Percentiles rank a stretch among this genome's conserved stretches.
These are phyloP conservation scores for Sylvia atricapilla DNA, from an alignment of 2,113 vertebrate genomes.

Conservation along the genomic window DNA sequence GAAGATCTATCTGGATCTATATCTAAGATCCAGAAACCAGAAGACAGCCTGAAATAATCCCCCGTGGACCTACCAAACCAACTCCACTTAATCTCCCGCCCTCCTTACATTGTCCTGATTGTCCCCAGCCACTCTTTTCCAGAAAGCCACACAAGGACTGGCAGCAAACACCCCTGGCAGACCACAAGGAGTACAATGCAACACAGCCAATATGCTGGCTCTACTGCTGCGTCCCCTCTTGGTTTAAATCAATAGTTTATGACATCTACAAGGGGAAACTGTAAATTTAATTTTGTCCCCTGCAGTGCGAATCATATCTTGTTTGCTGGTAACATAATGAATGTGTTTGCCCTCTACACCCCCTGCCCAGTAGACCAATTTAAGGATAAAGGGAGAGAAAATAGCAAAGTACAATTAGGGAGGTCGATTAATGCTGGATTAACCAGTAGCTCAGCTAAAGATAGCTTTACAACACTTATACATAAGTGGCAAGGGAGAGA, in stretches of 20 bases:
- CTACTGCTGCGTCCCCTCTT: slow-evolving; percentile 58
- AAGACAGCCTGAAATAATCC: neutral
- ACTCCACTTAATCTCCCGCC: neutral
- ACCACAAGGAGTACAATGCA: neutral
- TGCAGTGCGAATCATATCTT: slow-evolving; percentile 74
- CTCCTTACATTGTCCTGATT: neutral
- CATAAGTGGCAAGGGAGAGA: neutral
- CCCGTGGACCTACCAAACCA: neutral
- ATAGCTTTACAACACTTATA: slow-evolving; percentile 35
- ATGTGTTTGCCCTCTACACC: slow-evolving; percentile 76
- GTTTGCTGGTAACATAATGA: slow-evolving; percentile 77
- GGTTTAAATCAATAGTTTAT: slow-evolving; percentile 81
- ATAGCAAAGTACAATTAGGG: slow-evolving; percentile 70
- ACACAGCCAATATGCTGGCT: slow-evolving; percentile 8
- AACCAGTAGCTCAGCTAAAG: slow-evolving; percentile 63
- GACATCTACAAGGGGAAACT: slow-evolving; percentile 77
- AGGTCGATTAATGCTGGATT: slow-evolving; percentile 71
- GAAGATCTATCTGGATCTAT: no score
- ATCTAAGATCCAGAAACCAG: neutral
- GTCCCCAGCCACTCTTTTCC: neutral
- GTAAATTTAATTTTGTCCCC: slow-evolving; percentile 83
- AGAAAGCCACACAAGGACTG: neutral
- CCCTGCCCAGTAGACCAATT: slow-evolving; percentile 71
- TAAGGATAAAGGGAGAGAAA: slow-evolving; percentile 74
- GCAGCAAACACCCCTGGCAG: neutral